Evolutionary conservation across 2,797 vertebrate species (phyloP).

Genomic region (Anableps anableps): DNA sequence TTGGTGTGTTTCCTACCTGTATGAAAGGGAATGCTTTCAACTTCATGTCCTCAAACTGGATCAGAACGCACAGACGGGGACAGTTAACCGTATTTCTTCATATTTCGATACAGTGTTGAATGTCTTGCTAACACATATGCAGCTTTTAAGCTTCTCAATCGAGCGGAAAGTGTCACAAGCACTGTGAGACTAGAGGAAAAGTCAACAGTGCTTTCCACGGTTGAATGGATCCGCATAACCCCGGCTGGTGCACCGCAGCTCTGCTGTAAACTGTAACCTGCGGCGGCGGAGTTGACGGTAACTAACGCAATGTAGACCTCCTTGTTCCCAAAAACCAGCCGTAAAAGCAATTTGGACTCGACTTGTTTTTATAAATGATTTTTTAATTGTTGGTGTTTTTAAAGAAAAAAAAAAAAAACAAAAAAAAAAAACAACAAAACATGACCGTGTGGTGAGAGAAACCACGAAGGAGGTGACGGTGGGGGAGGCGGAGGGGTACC

Average conservation of each 20-base stretch:
- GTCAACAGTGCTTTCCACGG: conserved; percentile 49
- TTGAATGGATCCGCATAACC: conserved; percentile 46
- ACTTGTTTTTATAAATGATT: background rate
- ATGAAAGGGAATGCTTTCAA: conserved; percentile 50
- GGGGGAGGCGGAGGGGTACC: conserved; percentile 12
- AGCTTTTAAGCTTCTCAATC: background rate
- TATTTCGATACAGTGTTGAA: background rate
- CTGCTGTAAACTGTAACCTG: conserved; percentile 55
- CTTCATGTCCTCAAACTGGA: conserved; percentile 61
- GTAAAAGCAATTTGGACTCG: too few relatives aligned
- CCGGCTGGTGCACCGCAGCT: conserved; percentile 51
- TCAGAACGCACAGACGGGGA: background rate
- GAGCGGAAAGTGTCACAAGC: conserved; percentile 14
- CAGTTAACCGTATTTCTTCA: conserved; percentile 9
- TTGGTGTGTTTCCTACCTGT: conserved; percentile 65
- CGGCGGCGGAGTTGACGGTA: conserved; percentile 48
- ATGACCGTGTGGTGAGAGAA: conserved; percentile 4
- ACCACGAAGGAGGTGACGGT: conserved; percentile 6
- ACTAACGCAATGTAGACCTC: conserved; percentile 9
- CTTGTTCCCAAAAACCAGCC: background rate
- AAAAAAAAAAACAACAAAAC: too few relatives aligned
- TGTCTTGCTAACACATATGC: background rate
- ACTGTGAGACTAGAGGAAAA: conserved; percentile 22
- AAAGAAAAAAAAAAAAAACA: background rate
- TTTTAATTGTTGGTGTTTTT: background rate